Percentiles rank a stretch among this genome's conserved stretches.
These are phyloP conservation scores for Elachura formosa DNA, from an alignment of 2,113 vertebrate species.

Conservation along the genomic window DNA sequence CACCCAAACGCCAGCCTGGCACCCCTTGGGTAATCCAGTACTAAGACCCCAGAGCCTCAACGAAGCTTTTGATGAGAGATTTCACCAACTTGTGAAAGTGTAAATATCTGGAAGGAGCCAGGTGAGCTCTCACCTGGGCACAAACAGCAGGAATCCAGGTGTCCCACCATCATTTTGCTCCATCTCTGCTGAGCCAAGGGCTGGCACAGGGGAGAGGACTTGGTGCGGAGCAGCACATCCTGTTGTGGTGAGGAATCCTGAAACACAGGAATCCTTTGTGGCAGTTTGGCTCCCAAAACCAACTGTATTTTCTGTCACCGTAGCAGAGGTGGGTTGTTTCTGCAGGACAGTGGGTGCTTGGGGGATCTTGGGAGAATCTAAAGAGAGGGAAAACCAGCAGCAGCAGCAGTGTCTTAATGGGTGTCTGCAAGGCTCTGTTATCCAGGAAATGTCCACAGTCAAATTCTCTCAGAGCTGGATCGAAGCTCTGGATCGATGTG, in stretches of 20 bases:
- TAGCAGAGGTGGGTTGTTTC: neutral
- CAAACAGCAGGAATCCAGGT: neutral
- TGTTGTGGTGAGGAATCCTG: neutral
- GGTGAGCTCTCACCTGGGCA: neutral
- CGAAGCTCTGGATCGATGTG: neutral
- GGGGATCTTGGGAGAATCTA: neutral
- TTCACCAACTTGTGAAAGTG: neutral
- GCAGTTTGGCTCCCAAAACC: neutral
- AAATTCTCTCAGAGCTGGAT: neutral
- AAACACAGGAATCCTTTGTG: neutral
- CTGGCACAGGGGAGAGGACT: neutral
- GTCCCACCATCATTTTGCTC: neutral
- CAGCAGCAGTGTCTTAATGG: neutral
- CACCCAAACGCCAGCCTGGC: neutral
- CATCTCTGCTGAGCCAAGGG: neutral
- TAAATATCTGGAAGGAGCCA: neutral
- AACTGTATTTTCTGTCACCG: neutral
- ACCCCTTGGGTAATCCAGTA: neutral
- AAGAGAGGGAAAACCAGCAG: neutral
- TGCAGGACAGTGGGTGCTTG: neutral
- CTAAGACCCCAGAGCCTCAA: neutral
- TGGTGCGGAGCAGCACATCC: neutral
- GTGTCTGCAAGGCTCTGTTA: neutral
- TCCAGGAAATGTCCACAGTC: neutral
- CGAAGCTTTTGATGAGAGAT: neutral